A percentile compares a stretch with the other conserved stretches of the same genome.
phyloP scores from a whole-genome alignment of 1,140 invertebrate species.

The Drosophila neocordata region DNA sequence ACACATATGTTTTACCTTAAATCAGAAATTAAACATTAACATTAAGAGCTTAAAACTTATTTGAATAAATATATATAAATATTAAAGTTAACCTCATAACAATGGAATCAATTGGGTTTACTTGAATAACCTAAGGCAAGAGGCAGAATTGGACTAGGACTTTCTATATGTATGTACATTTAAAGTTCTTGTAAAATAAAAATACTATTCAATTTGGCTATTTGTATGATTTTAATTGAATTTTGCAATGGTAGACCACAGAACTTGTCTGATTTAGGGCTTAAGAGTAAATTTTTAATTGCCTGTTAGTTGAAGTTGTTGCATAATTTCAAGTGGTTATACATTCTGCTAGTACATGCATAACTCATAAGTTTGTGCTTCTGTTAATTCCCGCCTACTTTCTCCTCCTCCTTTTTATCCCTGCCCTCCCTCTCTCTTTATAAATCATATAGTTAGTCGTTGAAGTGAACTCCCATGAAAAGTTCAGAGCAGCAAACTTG shows the following conservation, averaged over 20 bases:
- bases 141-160: constrained; percentile 14
- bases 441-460: constrained; percentile 8
- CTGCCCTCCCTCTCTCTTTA: not conserved
- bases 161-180: constrained; percentile 41
- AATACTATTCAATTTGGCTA: not conserved
- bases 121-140: constrained; percentile 23
- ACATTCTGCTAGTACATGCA: not conserved
- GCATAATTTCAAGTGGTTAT: constrained; percentile 30
- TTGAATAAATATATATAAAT: too few species aligned
- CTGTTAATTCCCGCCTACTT: not conserved
- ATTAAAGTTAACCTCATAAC: too few species aligned
- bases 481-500: constrained; percentile 37
- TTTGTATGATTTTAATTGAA: constrained; percentile 46
- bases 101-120: too few species aligned
- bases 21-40: too few species aligned
- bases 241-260: not conserved
- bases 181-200: not conserved
- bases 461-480: constrained; percentile 24
- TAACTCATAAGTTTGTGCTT: constrained; percentile 11
- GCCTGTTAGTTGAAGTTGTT: constrained; percentile 27
- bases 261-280: not conserved
- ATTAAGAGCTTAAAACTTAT: too few species aligned
- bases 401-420: not conserved
- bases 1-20: too few species aligned
- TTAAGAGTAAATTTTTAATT: constrained; percentile 54